Evolutionary conservation across 2,888 invertebrate species (phyloP).

Genomic region (Leistus spinibarbis): DNA sequence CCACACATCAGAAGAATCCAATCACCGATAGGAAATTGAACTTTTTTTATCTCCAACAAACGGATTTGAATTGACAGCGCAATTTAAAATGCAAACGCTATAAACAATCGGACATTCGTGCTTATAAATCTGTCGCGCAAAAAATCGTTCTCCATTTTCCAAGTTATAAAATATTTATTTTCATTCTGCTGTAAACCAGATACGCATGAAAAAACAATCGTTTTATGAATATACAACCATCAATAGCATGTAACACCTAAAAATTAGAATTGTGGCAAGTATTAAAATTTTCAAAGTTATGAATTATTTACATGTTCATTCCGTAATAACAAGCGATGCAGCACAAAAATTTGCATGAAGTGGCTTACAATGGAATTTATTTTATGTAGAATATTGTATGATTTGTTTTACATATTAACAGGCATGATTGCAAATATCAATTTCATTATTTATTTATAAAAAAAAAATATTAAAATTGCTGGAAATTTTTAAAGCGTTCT

Average conservation of each 20-base stretch:
- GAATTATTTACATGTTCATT: too few relatives aligned
- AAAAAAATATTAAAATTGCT: too few relatives aligned
- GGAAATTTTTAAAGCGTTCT: too few relatives aligned
- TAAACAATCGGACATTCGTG: background rate
- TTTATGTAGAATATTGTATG: too few relatives aligned
- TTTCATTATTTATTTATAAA: too few relatives aligned
- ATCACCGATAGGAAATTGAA: background rate
- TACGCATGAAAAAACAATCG: background rate
- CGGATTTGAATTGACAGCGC: background rate
- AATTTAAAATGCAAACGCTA: background rate
- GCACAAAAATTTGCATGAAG: too few relatives aligned
- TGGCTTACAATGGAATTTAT: too few relatives aligned
- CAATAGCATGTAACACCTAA: background rate
- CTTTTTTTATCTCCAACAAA: background rate
- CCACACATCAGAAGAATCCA: too few relatives aligned
- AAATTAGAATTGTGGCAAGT: background rate
- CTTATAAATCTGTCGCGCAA: background rate
- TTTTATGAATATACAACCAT: background rate
- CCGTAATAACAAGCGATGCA: too few relatives aligned
- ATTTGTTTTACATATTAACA: too few relatives aligned
- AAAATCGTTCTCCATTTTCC: background rate
- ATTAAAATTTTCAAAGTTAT: background rate
- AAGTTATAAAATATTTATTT: background rate
- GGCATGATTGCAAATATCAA: too few relatives aligned
- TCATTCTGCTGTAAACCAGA: background rate